phyloP scores from a whole-genome alignment of 2,113 vertebrate genomes.

The Misgurnus mizolepis region DNA sequence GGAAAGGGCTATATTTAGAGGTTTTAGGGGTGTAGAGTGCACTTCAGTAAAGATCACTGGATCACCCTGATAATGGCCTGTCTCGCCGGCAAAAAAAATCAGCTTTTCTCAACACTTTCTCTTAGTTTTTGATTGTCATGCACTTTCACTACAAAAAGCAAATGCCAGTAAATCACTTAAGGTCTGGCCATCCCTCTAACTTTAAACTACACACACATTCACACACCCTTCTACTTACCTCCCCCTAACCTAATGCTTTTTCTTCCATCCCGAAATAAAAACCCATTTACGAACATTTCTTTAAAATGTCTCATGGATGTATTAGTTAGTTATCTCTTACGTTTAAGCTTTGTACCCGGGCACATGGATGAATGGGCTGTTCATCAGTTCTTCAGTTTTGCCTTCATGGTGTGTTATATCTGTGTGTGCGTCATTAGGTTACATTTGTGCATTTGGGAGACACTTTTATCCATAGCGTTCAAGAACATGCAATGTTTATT shows the following conservation, averaged over 20 bases:
- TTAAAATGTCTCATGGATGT: background rate
- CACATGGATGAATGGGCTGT: background rate
- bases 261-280: conserved; percentile 2
- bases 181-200: conserved; percentile 54
- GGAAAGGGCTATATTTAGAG: background rate
- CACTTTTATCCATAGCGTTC: too few relatives aligned
- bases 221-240: background rate
- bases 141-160: conserved; percentile 64
- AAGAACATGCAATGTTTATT: too few relatives aligned
- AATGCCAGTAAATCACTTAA: conserved; percentile 70
- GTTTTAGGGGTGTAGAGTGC: conserved; percentile 50
- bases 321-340: background rate
- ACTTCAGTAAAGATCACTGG: conserved; percentile 49
- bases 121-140: conserved; percentile 60
- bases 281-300: background rate
- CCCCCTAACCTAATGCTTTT: conserved; percentile 10
- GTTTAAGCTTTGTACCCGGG: background rate
- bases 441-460: too few relatives aligned
- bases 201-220: conserved; percentile 10
- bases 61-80: conserved; percentile 59
- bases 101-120: conserved; percentile 62
- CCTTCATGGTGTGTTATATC: background rate
- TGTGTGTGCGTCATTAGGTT: background rate
- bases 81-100: conserved; percentile 64
- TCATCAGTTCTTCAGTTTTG: background rate